A percentile compares a stretch with the other conserved stretches of the same genome.
Conservation (phyloP, 2,888 invertebrate species). For the Xestia sexstrigata region DNA sequence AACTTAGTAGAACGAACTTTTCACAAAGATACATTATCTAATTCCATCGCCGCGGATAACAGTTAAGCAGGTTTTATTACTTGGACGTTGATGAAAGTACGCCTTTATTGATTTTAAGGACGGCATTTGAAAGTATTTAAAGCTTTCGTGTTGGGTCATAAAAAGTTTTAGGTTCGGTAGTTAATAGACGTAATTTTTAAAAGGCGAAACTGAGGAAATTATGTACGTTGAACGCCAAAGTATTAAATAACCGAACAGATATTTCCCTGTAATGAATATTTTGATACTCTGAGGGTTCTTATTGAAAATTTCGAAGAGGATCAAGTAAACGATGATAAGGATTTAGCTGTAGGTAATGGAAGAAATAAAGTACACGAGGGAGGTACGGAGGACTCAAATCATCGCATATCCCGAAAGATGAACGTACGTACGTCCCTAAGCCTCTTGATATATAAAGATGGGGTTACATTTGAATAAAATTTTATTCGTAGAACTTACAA, state of each 20-base stretch:
- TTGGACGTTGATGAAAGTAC: conserved; percentile 86
- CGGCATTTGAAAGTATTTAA: conserved; percentile 87
- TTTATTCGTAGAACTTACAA: conserved; percentile 78
- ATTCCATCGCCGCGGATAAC: conserved; percentile 86
- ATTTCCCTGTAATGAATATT: conserved; percentile 62
- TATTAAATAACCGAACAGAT: conserved; percentile 64
- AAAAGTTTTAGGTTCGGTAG: conserved; percentile 84
- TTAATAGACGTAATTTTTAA: conserved; percentile 81
- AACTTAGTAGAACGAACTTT: conserved; percentile 80
- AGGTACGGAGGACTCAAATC: conserved; percentile 64
- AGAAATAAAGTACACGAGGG: conserved; percentile 60
- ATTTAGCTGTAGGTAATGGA: conserved; percentile 59
- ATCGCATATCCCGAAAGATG: conserved; percentile 66
- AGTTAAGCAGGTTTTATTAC: conserved; percentile 88
- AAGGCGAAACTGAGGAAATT: conserved; percentile 69
- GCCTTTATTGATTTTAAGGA: conserved; percentile 88
- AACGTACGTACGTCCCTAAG: conserved; percentile 69
- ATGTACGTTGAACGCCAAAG: conserved; percentile 53
- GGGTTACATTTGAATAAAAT: conserved; percentile 78
- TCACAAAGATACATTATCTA: conserved; percentile 86
- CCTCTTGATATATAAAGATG: conserved; percentile 68
- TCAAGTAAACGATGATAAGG: conserved; percentile 58
- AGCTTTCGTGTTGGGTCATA: conserved; percentile 82
- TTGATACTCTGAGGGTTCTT: conserved; percentile 55
- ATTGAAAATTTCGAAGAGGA: conserved; percentile 55